Evolutionary conservation across 2,797 vertebrate species (phyloP), one percentile per base, ranked within the genome.

Genomic region (Galagoides demidoff): DNA sequence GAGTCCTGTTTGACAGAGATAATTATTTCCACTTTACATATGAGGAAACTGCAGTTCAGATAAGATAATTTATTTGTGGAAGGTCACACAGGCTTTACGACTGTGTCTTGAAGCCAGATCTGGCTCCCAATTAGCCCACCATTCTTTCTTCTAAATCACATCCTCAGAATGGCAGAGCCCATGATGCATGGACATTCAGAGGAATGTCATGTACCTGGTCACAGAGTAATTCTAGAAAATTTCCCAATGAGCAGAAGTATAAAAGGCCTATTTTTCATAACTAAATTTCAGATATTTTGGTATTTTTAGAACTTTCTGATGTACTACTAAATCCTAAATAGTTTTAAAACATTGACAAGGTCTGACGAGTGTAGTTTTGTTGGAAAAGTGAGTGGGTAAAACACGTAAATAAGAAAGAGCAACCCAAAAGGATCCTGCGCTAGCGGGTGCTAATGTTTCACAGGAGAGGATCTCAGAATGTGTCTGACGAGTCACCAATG

Each of bases 1-100:
- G 27, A 29, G 84, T 34, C 29, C 49, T 92, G 37, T 71, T 64
- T 92, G 92, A 89, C 64, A 94, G 31, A 27, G 82, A 87, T 37
- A 63, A 86, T 82, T 74, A 92, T 85, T 94, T 92, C 49, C 19
- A 52, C 64, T 92, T 84, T 64, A 94, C 27, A 68, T 34, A 87
- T 2, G 61, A 82, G 68, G 92, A 86, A 52, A 73, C 1, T 82
- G 29, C 2, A 79, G 57, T 73, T 87, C 55, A 93, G 71, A 86
- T 9, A 81, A 77, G 73, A 45, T 59, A 78, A 52, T 7, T 37
- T 78, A 85, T 70, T 84, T 93, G 90, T 71, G 64, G 17, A 91
- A 94, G 49, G 74, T 93, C 88, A 90, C 57, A 55, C 1, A 83
- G 37, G 43, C 52, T 90, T 95, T 77, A 86, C 70, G 45, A 85